Percentiles rank a stretch among this genome's conserved stretches.
Evolutionary conservation across 2,888 invertebrate species (phyloP).

Genomic region (Entomobrya multifasciata): DNA sequence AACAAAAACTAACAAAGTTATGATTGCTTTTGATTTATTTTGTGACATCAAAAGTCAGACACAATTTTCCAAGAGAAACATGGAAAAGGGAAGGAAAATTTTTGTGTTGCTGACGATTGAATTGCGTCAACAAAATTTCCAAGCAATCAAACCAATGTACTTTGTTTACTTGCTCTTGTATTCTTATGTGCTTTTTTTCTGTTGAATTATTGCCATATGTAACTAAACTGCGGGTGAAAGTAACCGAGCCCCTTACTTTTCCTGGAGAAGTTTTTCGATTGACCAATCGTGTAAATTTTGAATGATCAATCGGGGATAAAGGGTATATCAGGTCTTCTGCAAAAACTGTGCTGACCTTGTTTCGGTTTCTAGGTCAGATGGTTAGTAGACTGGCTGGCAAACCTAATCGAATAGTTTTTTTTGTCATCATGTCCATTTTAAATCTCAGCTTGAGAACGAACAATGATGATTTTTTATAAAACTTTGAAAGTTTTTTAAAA

Average conservation of each 20-base stretch:
- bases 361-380: conserved; percentile 27
- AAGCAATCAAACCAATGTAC: too few relatives aligned
- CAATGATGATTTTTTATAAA: too few relatives aligned
- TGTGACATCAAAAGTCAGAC: neutral
- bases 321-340: conserved; percentile 24
- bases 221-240: conserved; percentile 71
- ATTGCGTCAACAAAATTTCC: too few relatives aligned
- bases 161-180: too few relatives aligned
- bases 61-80: neutral
- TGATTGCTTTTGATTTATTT: neutral
- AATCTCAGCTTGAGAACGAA: neutral
- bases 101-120: too few relatives aligned
- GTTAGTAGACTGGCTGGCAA: conserved; percentile 51
- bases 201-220: conserved; percentile 11
- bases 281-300: neutral
- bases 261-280: conserved; percentile 12
- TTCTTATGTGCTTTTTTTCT: too few relatives aligned
- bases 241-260: conserved; percentile 77
- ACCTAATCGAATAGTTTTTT: conserved; percentile 29
- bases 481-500: neutral
- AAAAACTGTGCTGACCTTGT: conserved; percentile 2
- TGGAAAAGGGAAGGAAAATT: too few relatives aligned
- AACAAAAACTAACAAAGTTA: neutral
- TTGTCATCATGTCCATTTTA: neutral
- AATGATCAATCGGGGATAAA: conserved; percentile 5